phyloP scores from a whole-genome alignment of 1,140 invertebrate genomes.

The Limonius californicus region DNA sequence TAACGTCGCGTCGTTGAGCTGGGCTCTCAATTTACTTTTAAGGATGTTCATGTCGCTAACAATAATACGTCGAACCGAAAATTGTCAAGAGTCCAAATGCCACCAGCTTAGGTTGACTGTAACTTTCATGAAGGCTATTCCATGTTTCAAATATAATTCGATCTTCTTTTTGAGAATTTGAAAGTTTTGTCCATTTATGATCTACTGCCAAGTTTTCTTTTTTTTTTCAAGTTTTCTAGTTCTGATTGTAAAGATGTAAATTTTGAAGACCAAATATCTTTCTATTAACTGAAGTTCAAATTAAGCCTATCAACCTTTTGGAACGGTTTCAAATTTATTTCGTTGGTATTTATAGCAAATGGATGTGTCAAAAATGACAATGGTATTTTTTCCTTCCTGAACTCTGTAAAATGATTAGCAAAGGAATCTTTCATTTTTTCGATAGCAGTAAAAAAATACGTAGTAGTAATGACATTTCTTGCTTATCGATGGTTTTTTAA shows the following conservation, averaged over 20 bases:
- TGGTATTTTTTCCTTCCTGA: constrained; percentile 35
- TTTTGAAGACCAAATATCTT: constrained; percentile 32
- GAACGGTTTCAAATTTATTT: constrained; percentile 31
- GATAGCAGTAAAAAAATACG: too few relatives aligned
- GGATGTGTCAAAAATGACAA: constrained; percentile 36
- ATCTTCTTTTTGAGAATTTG: constrained; percentile 31
- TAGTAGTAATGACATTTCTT: too few relatives aligned
- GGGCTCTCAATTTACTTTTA: constrained; percentile 38
- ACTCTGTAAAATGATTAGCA: constrained; percentile 31
- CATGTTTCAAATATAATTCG: constrained; percentile 32
- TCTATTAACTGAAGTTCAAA: constrained; percentile 38
- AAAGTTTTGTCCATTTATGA: too few relatives aligned
- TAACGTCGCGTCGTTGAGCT: constrained; percentile 29
- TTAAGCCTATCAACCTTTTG: constrained; percentile 14
- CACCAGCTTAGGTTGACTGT: constrained; percentile 34
- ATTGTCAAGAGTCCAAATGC: constrained; percentile 32
- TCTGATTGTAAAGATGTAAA: constrained; percentile 31
- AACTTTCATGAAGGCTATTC: constrained; percentile 35
- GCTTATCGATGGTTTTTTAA: constrained; percentile 22
- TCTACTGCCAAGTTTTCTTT: constrained; percentile 31
- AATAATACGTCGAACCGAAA: constrained; percentile 36
- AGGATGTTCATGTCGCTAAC: constrained; percentile 34
- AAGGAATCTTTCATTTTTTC: too few relatives aligned
- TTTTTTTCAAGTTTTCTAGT: constrained; percentile 34
- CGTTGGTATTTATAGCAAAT: constrained; percentile 33